Evolutionary conservation across 2,888 invertebrate genomes (phyloP).

Genomic region (Muscina levida): DNA sequence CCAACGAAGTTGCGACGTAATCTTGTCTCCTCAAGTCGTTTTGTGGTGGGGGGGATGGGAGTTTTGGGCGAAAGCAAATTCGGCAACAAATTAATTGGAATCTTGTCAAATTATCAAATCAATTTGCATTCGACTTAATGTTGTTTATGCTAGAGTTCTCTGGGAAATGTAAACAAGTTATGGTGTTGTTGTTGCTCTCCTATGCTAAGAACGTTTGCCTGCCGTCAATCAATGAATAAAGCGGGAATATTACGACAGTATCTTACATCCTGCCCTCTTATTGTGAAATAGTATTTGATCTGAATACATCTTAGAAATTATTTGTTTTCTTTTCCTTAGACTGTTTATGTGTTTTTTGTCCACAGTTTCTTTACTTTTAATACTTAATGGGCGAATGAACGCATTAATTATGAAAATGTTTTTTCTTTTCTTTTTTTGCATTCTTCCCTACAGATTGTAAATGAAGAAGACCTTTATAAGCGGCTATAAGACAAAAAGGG

Average conservation of each 20-base stretch:
- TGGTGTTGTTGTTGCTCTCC: constrained; percentile 25
- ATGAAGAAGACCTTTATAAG: constrained; percentile 23
- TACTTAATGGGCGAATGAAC: constrained; percentile 22
- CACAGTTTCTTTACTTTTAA: constrained; percentile 1
- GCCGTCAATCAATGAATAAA: constrained; percentile 22
- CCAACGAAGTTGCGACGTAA: no score
- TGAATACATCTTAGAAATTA: constrained; percentile 5
- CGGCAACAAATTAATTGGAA: constrained; percentile 23
- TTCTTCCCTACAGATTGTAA: constrained; percentile 33
- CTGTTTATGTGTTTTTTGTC: background rate
- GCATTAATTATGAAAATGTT: constrained; percentile 41
- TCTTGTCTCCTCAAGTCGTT: no score
- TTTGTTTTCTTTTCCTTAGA: background rate
- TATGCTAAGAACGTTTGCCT: background rate
- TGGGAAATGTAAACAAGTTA: constrained; percentile 38
- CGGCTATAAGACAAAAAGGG: constrained; percentile 34
- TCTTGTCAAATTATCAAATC: constrained; percentile 45
- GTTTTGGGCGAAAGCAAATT: background rate
- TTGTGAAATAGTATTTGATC: background rate
- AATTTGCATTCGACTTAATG: constrained; percentile 34
- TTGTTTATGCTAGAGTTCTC: constrained; percentile 36
- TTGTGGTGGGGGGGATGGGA: background rate
- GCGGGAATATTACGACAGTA: background rate
- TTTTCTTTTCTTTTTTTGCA: constrained; percentile 19
- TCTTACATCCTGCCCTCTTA: background rate